Evolutionary conservation across 2,888 invertebrate species (phyloP).

Genomic region (Heterodera filipjevi): DNA sequence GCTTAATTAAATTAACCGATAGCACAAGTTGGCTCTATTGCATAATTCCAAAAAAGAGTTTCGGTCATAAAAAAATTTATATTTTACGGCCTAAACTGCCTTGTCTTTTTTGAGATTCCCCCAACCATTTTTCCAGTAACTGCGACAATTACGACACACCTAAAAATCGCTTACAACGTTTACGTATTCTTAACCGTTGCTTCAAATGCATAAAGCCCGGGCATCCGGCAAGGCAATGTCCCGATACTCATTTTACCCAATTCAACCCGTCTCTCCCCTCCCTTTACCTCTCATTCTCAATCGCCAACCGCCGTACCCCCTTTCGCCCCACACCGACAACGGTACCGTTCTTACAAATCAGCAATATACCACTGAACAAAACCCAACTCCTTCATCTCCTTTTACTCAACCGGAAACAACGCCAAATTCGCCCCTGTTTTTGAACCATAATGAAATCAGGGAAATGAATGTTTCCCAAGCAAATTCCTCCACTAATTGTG

Average conservation of each 20-base stretch:
- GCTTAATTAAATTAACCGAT: no score
- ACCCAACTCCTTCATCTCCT: neutral
- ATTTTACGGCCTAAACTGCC: neutral
- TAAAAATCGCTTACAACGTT: neutral
- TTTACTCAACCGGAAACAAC: neutral
- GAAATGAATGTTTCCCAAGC: neutral
- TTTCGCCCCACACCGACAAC: no score
- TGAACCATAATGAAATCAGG: neutral
- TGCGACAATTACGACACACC: neutral
- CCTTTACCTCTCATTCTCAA: neutral
- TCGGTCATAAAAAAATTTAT: no score
- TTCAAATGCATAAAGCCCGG: neutral
- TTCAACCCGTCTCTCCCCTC: neutral
- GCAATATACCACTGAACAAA: neutral
- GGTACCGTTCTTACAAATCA: neutral
- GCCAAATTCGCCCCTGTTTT: neutral
- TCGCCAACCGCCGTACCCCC: neutral
- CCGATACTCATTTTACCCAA: neutral
- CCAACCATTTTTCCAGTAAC: neutral
- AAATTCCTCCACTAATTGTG: neutral
- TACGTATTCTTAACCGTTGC: neutral
- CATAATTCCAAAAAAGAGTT: no score
- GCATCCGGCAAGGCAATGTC: neutral
- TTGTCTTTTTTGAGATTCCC: conserved; percentile 5
- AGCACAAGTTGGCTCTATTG: no score